These are phyloP conservation scores for Temnothorax longispinosus DNA, from an alignment of 1,140 invertebrate species.

Conservation along the genomic window DNA sequence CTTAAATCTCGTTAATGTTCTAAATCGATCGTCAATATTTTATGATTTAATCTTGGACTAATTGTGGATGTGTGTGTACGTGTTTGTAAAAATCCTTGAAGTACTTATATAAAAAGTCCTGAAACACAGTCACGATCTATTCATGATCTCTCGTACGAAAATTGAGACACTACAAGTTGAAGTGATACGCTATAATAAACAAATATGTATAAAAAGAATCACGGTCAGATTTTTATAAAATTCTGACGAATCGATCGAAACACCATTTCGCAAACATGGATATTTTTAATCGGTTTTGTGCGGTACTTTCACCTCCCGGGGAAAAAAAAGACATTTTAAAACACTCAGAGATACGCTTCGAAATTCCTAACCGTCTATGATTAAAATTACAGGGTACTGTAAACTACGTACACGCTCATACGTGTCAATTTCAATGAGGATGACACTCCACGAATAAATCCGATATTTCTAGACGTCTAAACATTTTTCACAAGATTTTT, in stretches of 20 bases:
- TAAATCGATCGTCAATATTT: conserved; percentile 46
- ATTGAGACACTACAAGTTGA: conserved; percentile 20
- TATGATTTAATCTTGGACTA: conserved; percentile 29
- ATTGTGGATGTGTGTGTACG: not conserved
- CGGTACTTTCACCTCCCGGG: not conserved
- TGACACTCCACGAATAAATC: conserved; percentile 36
- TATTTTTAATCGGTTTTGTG: conserved; percentile 20
- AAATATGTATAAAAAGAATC: conserved; percentile 33
- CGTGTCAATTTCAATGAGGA: conserved; percentile 44
- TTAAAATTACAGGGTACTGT: conserved; percentile 55
- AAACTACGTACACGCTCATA: conserved; percentile 60
- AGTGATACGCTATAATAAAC: conserved; percentile 12
- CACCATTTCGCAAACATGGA: not conserved
- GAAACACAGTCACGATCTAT: conserved; percentile 4
- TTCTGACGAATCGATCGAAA: conserved; percentile 21
- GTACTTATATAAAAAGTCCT: conserved; percentile 29
- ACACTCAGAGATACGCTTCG: conserved; percentile 31
- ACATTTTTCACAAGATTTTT: conserved; percentile 5
- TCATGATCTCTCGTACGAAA: not conserved
- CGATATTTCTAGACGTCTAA: conserved; percentile 16
- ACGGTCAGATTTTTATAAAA: conserved; percentile 47
- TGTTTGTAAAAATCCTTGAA: conserved; percentile 36
- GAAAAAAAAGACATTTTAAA: conserved; percentile 19
- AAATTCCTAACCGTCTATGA: conserved; percentile 44
- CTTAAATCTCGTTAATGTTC: conserved; percentile 30